phyloP scores from a whole-genome alignment of 2,888 invertebrate species.

The Drosophila melanosoma region DNA sequence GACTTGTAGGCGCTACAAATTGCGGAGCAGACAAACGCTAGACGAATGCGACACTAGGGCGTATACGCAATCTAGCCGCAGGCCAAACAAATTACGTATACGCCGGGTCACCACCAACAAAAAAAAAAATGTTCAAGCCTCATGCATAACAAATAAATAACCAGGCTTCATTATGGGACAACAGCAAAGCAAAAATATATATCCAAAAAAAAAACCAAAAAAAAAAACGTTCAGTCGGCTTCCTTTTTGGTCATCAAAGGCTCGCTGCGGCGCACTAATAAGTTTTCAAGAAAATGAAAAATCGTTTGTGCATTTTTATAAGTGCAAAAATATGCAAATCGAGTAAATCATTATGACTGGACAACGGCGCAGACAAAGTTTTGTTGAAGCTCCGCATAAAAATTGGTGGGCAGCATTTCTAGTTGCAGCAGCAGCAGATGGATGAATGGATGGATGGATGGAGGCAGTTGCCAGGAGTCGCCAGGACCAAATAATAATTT shows the following conservation, averaged over 20 bases:
- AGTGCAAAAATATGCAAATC: constrained; percentile 84
- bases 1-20: constrained; percentile 83
- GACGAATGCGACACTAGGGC: constrained; percentile 56
- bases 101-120: constrained; percentile 5
- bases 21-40: constrained; percentile 79
- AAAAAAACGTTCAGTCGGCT: constrained; percentile 25
- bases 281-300: constrained; percentile 82
- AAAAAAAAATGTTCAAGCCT: constrained; percentile 8
- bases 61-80: constrained; percentile 54
- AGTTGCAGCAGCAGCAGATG: constrained; percentile 8
- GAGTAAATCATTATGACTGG: constrained; percentile 81
- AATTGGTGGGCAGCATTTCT: constrained; percentile 37
- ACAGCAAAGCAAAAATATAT: not conserved
- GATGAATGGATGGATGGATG: not conserved
- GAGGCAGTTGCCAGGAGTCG: constrained; percentile 3
- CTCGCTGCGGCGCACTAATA: constrained; percentile 74
- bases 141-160: constrained; percentile 76
- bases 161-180: constrained; percentile 41
- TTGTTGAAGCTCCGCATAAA: constrained; percentile 52
- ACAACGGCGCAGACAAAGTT: constrained; percentile 70
- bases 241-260: constrained; percentile 60
- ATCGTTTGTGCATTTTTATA: constrained; percentile 82
- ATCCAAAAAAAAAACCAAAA: constrained; percentile 21
- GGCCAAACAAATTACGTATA: constrained; percentile 38
- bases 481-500: constrained; percentile 66